Evolutionary conservation across 2,888 invertebrate genomes (phyloP).

Genomic region (Lepidonotus clava): DNA sequence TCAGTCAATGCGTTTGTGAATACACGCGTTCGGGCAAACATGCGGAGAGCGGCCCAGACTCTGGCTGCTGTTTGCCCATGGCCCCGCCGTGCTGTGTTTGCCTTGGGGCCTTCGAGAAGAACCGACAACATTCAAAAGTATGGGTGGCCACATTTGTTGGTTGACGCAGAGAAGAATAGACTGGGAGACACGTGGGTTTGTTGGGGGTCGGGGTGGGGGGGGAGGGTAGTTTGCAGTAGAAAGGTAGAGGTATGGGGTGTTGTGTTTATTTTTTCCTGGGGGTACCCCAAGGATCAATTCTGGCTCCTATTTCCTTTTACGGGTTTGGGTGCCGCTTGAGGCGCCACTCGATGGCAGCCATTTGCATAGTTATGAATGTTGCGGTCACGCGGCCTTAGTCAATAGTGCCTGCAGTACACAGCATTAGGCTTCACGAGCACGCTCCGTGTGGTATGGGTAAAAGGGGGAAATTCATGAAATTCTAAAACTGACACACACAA

Average conservation of each 20-base stretch:
- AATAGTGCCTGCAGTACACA: constrained; percentile 5
- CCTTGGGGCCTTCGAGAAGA: too few relatives aligned
- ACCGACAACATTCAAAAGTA: not conserved
- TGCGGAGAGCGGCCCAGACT: too few relatives aligned
- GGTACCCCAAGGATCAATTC: not conserved
- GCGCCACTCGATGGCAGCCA: not conserved
- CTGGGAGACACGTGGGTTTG: not conserved
- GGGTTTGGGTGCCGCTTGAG: too few relatives aligned
- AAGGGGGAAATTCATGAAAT: too few relatives aligned
- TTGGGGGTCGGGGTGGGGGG: not conserved
- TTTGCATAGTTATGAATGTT: constrained; percentile 43
- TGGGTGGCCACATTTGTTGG: not conserved
- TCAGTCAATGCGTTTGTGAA: constrained; percentile 25
- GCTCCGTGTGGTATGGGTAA: too few relatives aligned
- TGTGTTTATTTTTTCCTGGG: not conserved
- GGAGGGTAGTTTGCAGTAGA: not conserved
- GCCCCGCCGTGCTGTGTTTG: too few relatives aligned
- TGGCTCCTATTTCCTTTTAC: not conserved
- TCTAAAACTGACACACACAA: too few relatives aligned
- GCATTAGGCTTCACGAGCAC: not conserved
- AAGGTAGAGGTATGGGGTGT: not conserved
- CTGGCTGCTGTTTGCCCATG: too few relatives aligned
- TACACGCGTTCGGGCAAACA: constrained; percentile 22
- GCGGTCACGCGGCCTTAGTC: constrained; percentile 31
- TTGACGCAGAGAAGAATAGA: not conserved